A percentile compares a stretch with the other conserved stretches of the same genome.
Conservation (phyloP, 2,797 vertebrate genomes). For the Lycodopsis pacificus region DNA sequence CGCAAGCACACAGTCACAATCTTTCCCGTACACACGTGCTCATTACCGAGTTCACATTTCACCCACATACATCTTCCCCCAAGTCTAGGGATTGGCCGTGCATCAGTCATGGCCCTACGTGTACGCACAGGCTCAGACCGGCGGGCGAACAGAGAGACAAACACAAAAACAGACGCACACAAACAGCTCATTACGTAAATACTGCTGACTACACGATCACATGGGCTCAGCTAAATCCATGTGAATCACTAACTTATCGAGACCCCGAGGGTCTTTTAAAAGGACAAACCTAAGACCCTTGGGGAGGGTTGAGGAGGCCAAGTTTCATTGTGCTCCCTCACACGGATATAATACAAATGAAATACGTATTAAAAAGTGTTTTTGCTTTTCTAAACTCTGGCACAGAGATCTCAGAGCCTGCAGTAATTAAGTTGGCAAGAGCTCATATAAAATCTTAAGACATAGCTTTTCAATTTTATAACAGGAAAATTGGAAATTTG, state of each 20-base stretch:
- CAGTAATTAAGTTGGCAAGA: constrained; percentile 52
- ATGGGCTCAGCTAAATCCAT: constrained; percentile 13
- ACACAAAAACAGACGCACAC: constrained; percentile 47
- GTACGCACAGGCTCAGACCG: constrained; percentile 66
- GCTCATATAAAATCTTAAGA: constrained; percentile 44
- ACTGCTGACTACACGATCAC: constrained; percentile 44
- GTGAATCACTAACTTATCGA: constrained; percentile 36
- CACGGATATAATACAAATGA: constrained; percentile 31
- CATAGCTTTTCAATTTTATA: constrained; percentile 43
- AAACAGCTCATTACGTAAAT: constrained; percentile 50
- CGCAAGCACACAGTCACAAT: constrained; percentile 55
- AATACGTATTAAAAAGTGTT: constrained; percentile 41
- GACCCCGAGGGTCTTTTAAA: constrained; percentile 3
- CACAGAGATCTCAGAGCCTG: constrained; percentile 46
- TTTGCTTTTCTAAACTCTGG: constrained; percentile 48
- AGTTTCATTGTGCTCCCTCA: not conserved
- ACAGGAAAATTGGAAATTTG: constrained; percentile 36
- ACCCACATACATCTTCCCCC: constrained; percentile 56
- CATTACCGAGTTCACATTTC: constrained; percentile 67
- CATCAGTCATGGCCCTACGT: constrained; percentile 63
- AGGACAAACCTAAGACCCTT: constrained; percentile 22
- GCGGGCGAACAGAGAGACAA: constrained; percentile 51
- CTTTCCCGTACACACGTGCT: constrained; percentile 39
- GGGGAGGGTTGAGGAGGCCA: constrained; percentile 16
- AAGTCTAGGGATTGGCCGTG: constrained; percentile 57